phyloP scores from a whole-genome alignment of 2,113 vertebrate species.

The Motacilla tschutschensis region DNA sequence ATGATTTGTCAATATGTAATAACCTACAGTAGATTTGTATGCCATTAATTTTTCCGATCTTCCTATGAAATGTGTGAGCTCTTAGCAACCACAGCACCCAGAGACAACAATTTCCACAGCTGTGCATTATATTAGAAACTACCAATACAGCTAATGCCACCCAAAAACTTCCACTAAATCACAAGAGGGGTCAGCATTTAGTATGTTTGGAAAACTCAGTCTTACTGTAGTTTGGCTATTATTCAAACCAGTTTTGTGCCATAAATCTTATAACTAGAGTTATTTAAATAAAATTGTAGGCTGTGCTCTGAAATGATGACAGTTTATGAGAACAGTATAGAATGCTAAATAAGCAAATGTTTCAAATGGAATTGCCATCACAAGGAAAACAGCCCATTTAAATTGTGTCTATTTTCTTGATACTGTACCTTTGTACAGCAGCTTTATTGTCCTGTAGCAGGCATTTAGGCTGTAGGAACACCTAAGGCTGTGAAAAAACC shows the following conservation, averaged over 20 bases:
- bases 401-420: not conserved
- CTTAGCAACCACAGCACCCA: not conserved
- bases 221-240: not conserved
- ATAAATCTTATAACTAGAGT: not conserved
- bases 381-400: not conserved
- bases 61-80: not conserved
- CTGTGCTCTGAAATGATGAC: not conserved
- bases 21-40: not conserved
- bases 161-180: not conserved
- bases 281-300: not conserved
- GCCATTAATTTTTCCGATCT: not conserved
- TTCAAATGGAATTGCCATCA: not conserved
- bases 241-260: not conserved
- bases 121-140: not conserved
- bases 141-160: not conserved
- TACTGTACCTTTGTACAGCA: not conserved
- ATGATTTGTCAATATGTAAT: not conserved
- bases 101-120: not conserved
- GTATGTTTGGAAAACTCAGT: not conserved
- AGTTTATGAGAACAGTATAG: not conserved
- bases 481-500: not conserved
- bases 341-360: not conserved
- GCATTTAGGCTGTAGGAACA: not conserved
- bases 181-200: not conserved
- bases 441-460: not conserved